phyloP scores from a whole-genome alignment of 2,888 invertebrate species.

The Cataglyphis altisquamis region DNA sequence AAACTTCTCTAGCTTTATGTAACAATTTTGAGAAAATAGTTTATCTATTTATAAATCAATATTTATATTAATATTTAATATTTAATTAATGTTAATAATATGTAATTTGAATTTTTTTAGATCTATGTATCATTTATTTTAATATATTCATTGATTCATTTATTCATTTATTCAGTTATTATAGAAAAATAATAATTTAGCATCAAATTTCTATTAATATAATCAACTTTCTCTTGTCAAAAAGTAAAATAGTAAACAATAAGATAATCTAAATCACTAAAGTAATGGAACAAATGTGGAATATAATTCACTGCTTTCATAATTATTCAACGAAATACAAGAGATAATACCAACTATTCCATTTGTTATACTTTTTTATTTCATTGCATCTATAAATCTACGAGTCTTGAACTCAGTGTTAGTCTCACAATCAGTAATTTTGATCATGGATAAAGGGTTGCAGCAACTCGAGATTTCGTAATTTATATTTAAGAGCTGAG shows the following conservation, averaged over 20 bases:
- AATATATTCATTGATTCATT: background rate
- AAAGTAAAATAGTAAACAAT: background rate
- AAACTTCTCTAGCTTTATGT: background rate
- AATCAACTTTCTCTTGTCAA: background rate
- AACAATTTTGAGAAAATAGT: background rate
- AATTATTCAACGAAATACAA: background rate
- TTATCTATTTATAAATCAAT: background rate
- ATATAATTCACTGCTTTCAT: background rate
- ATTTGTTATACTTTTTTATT: background rate
- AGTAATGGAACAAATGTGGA: background rate
- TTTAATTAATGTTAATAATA: slow-evolving; percentile 12
- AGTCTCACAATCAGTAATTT: background rate
- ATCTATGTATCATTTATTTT: background rate
- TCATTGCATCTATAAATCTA: slow-evolving; percentile 12
- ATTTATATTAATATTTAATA: background rate
- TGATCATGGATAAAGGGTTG: slow-evolving; percentile 21
- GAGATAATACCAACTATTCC: background rate
- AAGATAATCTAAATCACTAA: background rate
- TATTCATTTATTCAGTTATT: background rate
- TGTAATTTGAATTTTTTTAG: background rate
- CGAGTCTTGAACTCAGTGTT: background rate
- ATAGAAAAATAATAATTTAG: background rate
- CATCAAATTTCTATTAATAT: background rate
- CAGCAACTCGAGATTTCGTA: slow-evolving; percentile 15
- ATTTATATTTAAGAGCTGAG: slow-evolving; percentile 14